phyloP scores from a whole-genome alignment of 2,888 invertebrate species.

The Cosmorhoe ocellata region DNA sequence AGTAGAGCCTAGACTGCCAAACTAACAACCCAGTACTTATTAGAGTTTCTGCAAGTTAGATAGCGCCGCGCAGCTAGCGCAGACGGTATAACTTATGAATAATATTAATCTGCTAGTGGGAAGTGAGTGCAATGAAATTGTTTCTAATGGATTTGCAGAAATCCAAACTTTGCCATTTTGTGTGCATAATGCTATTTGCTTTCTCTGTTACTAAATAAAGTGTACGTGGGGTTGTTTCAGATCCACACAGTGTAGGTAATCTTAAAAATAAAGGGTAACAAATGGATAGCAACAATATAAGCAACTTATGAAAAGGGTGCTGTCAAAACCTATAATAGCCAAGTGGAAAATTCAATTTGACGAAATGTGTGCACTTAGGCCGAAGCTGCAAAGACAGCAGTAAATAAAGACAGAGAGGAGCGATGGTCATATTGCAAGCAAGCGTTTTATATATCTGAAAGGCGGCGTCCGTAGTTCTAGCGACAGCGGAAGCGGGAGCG shows the following conservation, averaged over 20 bases:
- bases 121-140: constrained; percentile 25
- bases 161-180: constrained; percentile 22
- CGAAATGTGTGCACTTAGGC: constrained; percentile 8
- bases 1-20: constrained; percentile 23
- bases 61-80: constrained; percentile 26
- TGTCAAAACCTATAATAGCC: constrained; percentile 10
- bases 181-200: not conserved
- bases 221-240: too few species aligned
- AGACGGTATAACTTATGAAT: constrained; percentile 34
- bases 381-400: constrained; percentile 8
- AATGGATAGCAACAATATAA: not conserved
- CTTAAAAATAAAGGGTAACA: not conserved
- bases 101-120: constrained; percentile 32
- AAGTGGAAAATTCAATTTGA: constrained; percentile 12
- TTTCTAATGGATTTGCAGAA: constrained; percentile 25
- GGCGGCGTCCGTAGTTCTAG: constrained; percentile 7
- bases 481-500: constrained; percentile 20
- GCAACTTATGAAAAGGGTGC: not conserved
- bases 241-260: too few species aligned
- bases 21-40: constrained; percentile 24
- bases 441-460: constrained; percentile 1
- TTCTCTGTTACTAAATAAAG: not conserved
- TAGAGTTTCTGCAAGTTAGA: constrained; percentile 29
- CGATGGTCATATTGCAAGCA: not conserved
- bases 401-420: not conserved